phyloP scores from a whole-genome alignment of 2,888 invertebrate species.

The Vesta saturnalis region DNA sequence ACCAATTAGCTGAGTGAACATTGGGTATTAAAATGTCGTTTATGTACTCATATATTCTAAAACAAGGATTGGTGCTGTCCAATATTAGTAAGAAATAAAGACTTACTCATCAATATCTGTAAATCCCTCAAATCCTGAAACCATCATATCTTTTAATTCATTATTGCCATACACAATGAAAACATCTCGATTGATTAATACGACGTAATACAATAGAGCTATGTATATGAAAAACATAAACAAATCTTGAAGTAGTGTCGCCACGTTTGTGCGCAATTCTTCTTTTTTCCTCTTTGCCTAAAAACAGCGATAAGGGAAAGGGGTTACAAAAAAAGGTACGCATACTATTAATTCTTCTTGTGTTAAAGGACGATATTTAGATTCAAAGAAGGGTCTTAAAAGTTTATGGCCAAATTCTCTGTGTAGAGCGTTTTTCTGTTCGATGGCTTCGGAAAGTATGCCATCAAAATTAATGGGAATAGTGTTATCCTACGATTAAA shows the following conservation, averaged over 20 bases:
- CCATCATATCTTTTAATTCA: conserved; percentile 19
- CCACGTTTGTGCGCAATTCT: conserved; percentile 11
- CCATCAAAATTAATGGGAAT: neutral
- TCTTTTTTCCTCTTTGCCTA: conserved; percentile 22
- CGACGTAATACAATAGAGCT: conserved; percentile 33
- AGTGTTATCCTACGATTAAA: no score
- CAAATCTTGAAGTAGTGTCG: conserved; percentile 34
- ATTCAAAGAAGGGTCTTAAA: conserved; percentile 22
- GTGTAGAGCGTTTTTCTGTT: conserved; percentile 16
- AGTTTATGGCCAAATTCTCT: conserved; percentile 19
- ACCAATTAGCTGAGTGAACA: conserved; percentile 40
- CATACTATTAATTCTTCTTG: conserved; percentile 26
- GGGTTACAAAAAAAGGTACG: neutral
- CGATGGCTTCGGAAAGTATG: conserved; percentile 36
- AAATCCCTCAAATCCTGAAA: conserved; percentile 17
- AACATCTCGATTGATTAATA: conserved; percentile 24
- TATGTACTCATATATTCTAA: conserved; percentile 35
- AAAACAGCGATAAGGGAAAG: neutral
- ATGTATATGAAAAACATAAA: conserved; percentile 37
- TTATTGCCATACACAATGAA: conserved; percentile 22
- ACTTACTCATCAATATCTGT: conserved; percentile 18
- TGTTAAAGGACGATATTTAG: conserved; percentile 29
- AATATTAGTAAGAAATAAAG: neutral
- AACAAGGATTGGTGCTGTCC: neutral
- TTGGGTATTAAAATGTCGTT: conserved; percentile 32